phyloP scores from a whole-genome alignment of 2,888 invertebrate species.

The Axea sp. region DNA sequence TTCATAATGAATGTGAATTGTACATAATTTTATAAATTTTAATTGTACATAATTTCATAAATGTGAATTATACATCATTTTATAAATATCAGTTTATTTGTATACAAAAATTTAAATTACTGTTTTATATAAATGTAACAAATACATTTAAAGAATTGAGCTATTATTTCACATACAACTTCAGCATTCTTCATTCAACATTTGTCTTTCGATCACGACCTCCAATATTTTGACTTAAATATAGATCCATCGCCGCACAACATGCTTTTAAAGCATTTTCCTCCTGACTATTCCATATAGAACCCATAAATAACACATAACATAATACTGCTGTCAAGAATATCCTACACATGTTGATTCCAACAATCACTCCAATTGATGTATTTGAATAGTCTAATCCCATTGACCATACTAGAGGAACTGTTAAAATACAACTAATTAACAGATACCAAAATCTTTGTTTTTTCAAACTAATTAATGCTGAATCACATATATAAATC shows the following conservation, averaged over 20 bases:
- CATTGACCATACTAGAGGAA: conserved; percentile 75
- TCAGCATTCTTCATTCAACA: conserved; percentile 33
- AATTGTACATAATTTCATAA: too few species aligned
- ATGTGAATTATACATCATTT: too few species aligned
- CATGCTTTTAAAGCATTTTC: conserved; percentile 88
- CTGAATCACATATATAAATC: conserved; percentile 82
- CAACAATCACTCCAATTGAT: conserved; percentile 74
- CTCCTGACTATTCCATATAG: conserved; percentile 91
- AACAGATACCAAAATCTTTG: conserved; percentile 82
- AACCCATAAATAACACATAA: conserved; percentile 87
- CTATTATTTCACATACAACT: too few species aligned
- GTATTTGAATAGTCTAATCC: conserved; percentile 69
- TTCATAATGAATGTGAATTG: too few species aligned
- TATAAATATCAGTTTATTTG: too few species aligned
- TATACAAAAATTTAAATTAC: too few species aligned
- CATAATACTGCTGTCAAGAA: conserved; percentile 84
- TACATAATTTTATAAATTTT: too few species aligned
- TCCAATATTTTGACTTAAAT: conserved; percentile 69
- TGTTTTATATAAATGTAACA: too few species aligned
- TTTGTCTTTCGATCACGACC: conserved; percentile 58
- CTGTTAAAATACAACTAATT: conserved; percentile 80
- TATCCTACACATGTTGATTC: conserved; percentile 82
- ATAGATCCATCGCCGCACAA: conserved; percentile 85
- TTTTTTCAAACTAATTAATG: conserved; percentile 80
- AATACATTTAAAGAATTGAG: too few species aligned